Conservation (phyloP, 2,113 vertebrate species). For the Elephas maximus region DNA sequence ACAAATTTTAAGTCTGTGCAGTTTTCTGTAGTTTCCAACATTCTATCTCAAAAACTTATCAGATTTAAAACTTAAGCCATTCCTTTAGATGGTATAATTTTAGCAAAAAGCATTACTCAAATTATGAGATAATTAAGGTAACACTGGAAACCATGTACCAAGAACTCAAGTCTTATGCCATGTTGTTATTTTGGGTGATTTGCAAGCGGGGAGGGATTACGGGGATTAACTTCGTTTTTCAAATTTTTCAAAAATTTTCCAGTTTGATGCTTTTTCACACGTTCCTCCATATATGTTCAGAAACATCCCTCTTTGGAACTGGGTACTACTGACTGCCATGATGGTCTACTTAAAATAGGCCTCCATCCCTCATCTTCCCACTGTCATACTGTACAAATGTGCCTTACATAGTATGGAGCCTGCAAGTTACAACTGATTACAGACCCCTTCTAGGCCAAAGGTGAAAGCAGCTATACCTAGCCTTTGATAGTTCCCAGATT, state of each 20-base stretch:
- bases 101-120: slow-evolving; percentile 56
- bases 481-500: neutral
- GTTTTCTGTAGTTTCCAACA: slow-evolving; percentile 71
- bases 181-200: slow-evolving; percentile 28
- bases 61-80: slow-evolving; percentile 52
- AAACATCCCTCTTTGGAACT: neutral
- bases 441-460: neutral
- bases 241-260: neutral
- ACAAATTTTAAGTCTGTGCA: slow-evolving; percentile 27
- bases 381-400: neutral
- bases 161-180: neutral
- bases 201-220: neutral
- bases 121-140: slow-evolving; percentile 59
- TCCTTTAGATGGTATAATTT: slow-evolving; percentile 42
- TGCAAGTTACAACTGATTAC: neutral
- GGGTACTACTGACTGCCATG: neutral
- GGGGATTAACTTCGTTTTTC: slow-evolving; percentile 9
- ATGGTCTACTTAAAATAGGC: neutral
- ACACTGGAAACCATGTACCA: neutral
- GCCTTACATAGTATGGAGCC: neutral
- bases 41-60: slow-evolving; percentile 46
- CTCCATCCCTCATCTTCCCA: neutral
- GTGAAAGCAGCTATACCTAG: neutral
- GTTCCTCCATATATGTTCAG: neutral
- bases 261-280: neutral